Base-by-base conservation (phyloP, 2,888 invertebrate species). In the Drosophila dives region DNA sequence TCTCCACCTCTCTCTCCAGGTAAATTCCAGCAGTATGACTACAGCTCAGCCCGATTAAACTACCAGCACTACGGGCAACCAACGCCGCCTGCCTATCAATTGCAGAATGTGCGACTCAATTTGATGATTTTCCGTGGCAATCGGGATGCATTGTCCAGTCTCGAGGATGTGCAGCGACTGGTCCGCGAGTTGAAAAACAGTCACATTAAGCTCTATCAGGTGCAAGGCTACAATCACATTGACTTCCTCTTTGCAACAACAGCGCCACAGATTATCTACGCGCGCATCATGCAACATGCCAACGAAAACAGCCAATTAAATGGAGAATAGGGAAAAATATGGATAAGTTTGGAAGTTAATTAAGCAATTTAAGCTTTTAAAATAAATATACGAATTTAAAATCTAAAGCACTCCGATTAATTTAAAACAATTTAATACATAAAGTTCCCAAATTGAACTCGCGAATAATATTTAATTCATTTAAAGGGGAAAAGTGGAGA, bases 191-290 rank as follows among this genome's bases (percentile, higher is more conserved):
- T 92, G 56, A 79, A 77, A 61, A 89, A 91, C 64, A 78, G 90
- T 62, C 81, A 75, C 10, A 83, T 81, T n/a, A 80, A 81, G 26
- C 65, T 92, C 26, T 88, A 86, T 55, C 90, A 90, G 67, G 76
- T 92, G 61, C 89, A 76, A 2, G 92, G 92, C 50, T 91, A 92
- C 65, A 92, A 92, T 80, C 92, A 92, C 74, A 91, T 92, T 62
- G 92, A 92, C 72, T 83, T 92, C 45, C 73, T 92, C 23, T 92
- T 91, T 59, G 87, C 91, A 6, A 75, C 70, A 26, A 81, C 89
- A 23, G 92, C 92, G 1, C 81, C 90, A 4, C 77, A 79, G 3
- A 75, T 87, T 15, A 86, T 92, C 36, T 92, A 92, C 68, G 76
- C 80, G 32, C 81, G 85, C 55, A 92, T 92, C 51, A 77, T 92